A percentile compares a stretch with the other conserved stretches of the same genome.
Evolutionary conservation across 1,140 invertebrate species (phyloP).

Genomic region (Centruroides sculpturatus): DNA sequence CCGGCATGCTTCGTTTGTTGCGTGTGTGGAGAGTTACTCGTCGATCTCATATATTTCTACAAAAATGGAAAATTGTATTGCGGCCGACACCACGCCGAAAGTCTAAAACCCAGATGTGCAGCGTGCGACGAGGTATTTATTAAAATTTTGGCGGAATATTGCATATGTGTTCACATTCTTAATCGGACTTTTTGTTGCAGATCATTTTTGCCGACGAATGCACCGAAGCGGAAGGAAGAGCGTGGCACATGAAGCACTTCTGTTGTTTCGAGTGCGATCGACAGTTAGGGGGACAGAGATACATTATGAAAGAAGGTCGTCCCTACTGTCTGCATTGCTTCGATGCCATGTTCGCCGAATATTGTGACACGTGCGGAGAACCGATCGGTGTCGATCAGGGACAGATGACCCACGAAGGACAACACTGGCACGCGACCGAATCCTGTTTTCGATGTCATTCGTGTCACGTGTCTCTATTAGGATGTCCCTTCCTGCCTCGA

Average conservation of each 20-base stretch:
- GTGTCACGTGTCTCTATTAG: slow-evolving; percentile 77
- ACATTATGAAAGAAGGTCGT: slow-evolving; percentile 88
- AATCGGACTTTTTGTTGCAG: slow-evolving; percentile 46
- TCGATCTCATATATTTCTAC: slow-evolving; percentile 95
- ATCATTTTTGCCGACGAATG: slow-evolving; percentile 97
- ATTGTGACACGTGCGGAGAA: slow-evolving; percentile 91
- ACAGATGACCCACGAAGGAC: slow-evolving; percentile 92
- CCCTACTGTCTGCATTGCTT: slow-evolving; percentile 92
- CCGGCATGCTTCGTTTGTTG: slow-evolving; percentile 70
- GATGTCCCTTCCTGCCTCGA: slow-evolving; percentile 80
- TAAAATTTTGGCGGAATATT: too few relatives aligned
- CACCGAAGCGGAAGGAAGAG: slow-evolving; percentile 91
- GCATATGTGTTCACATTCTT: too few relatives aligned
- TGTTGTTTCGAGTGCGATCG: slow-evolving; percentile 87
- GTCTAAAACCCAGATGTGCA: slow-evolving; percentile 85
- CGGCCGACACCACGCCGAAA: slow-evolving; percentile 91
- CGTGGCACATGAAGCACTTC: slow-evolving; percentile 99
- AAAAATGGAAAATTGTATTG: slow-evolving; percentile 76
- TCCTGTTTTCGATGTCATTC: slow-evolving; percentile 89
- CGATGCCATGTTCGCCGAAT: slow-evolving; percentile 88
- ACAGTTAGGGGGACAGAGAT: slow-evolving; percentile 87
- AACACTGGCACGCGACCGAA: slow-evolving; percentile 96
- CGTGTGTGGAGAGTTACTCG: slow-evolving; percentile 81
- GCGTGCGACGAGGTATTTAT: slow-evolving; percentile 83
- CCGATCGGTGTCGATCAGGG: slow-evolving; percentile 90